Evolutionary conservation across 2,113 vertebrate species (phyloP), one percentile per base, ranked within the genome.

Genomic region (Girardinichthys multiradiatus): DNA sequence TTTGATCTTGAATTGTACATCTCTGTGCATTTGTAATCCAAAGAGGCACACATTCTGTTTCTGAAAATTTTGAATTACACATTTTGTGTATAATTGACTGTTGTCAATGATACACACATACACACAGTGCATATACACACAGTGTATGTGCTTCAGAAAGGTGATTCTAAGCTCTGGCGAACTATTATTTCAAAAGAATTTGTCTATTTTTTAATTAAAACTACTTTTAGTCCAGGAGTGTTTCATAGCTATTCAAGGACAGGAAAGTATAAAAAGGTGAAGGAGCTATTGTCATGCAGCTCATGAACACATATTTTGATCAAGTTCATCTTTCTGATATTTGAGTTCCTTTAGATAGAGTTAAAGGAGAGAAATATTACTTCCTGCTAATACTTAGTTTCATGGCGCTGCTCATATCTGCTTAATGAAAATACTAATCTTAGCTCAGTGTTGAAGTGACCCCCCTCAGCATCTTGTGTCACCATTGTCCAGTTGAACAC

Each of bases 301-400:
- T 83, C 82, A 83, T 89, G 85, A 88, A 90, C 89, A 83, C 86
- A 75, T 81, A 80, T 88, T 89, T 84, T 91, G 64, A 91, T 91
- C 85, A 81, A 87, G 67, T 84, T 86, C 71, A 76, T 79, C 65
- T 83, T 54, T 78, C 57, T 76, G 70, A 85, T 87, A 86, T 87
- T 83, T 83, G 72, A 83, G 78, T 61, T 75, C 59, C 21, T 81
- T 61, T 58, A 68, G 59, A 70, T 74, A 70, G 64, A 68, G 17
- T 42, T 12, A 14, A 57, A 59, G 5, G 30, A 27, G 24, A 35
- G 68, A 76, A 30, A 70, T 64, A 76, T 77, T 69, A 58, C 31
- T 75, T 54, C 51, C 10, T 14, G 15, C 7, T 59, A 76, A 70
- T 27, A 42, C 63, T 77, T 59, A 74, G 42, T 24, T 64, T 78